Evolutionary conservation across 2,888 invertebrate species (phyloP).

Genomic region (Temnothorax ravouxi): DNA sequence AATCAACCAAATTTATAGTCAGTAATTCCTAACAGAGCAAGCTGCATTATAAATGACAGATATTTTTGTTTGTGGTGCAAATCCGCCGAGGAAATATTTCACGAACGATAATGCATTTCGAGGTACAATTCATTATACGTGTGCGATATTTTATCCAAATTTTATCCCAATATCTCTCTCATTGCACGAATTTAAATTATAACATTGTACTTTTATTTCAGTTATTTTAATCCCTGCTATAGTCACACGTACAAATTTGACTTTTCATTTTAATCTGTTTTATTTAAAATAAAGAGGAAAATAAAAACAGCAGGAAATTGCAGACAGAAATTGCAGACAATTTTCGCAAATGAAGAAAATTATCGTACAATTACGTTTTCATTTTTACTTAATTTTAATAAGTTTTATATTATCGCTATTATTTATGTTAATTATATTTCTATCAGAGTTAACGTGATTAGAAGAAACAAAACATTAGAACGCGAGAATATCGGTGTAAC

Average conservation of each 20-base stretch:
- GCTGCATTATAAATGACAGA: slow-evolving; percentile 2
- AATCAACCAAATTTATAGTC: slow-evolving; percentile 24
- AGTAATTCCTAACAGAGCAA: neutral
- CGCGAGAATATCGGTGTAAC: neutral
- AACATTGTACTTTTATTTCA: neutral
- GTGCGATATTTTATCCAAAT: slow-evolving; percentile 22
- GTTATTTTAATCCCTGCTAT: neutral
- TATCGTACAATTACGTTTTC: neutral
- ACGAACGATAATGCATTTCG: slow-evolving; percentile 6
- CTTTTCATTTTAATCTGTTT: slow-evolving; percentile 6
- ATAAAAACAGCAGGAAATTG: neutral
- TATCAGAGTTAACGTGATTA: neutral
- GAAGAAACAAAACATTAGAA: neutral
- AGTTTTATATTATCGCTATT: neutral
- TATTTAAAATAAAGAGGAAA: no score
- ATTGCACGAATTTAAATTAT: no score
- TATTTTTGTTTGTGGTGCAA: slow-evolving; percentile 1
- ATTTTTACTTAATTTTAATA: neutral
- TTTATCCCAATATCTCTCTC: slow-evolving; percentile 9
- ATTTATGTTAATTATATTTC: neutral
- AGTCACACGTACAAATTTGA: neutral
- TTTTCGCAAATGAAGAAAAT: neutral
- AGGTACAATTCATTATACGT: neutral
- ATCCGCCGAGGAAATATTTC: slow-evolving; percentile 14
- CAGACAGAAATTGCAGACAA: neutral